Base-by-base conservation (phyloP, 2,797 vertebrate genomes). In the Hemitrygon akajei region DNA sequence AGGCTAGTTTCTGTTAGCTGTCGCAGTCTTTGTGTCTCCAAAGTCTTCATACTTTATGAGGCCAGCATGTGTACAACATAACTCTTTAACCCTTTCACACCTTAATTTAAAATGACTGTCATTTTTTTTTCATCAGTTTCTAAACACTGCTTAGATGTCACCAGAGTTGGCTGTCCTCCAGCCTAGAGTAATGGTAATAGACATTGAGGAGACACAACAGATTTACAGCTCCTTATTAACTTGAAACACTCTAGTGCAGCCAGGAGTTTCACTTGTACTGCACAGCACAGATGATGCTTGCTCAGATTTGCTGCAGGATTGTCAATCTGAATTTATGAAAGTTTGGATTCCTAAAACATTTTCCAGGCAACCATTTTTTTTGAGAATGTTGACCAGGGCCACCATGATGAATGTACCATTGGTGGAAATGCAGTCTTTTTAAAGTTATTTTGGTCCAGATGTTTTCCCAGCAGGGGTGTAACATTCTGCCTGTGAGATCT, bases 141-240 rank as follows among this genome's bases (percentile, higher is more conserved):
- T 66, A 69, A 69, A 11, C n/a, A 66, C 20, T 4, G 77, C 34
- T 89, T 22, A 66, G 20, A 18, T 22, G 30, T 60, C 20, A 66
- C 20, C 18, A 63, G 27, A 87, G 7, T 87, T 87, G 84, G 84
- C 40, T 63, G 60, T 60, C 12, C 58, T 5, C 82, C 84, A 69
- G 60, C n/a, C n/a, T 9, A 20, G 14, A n/a, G 2, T 14, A 89
- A 66, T 10, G 22, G 18, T 89, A 69, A 22, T 89, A 69, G 86
- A 12, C 60, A 37, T 34, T 37, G 86, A 69, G 63, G n/a, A 89
- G 86, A 89, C 7, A 37, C 27, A 22, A 89, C 60, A 22, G 18
- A 69, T 89, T 89, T 69, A 89, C n/a, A 89, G n/a, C n/a, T 34
- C n/a, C n/a, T 66, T 89, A 89, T 89, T 89, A 69, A 89, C 7